Evolutionary conservation across 1,140 invertebrate species (phyloP).

Genomic region (Drosophila tristis): DNA sequence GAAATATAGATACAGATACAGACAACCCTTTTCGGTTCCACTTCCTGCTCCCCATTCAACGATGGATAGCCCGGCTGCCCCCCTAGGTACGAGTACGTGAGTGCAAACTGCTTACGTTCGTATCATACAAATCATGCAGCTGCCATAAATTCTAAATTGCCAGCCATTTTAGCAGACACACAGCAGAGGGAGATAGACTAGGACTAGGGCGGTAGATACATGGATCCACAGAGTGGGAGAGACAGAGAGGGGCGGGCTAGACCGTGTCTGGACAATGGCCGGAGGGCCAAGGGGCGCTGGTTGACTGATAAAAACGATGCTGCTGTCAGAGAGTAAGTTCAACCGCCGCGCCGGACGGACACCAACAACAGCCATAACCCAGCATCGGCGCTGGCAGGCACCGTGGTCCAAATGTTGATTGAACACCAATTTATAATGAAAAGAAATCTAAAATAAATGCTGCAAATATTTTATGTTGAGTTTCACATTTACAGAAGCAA

Average conservation of each 20-base stretch:
- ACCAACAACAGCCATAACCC: slow-evolving; percentile 18
- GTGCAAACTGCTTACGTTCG: slow-evolving; percentile 79
- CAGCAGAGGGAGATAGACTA: slow-evolving; percentile 23
- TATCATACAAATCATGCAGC: slow-evolving; percentile 83
- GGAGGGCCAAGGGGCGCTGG: slow-evolving; percentile 44
- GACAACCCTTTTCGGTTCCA: slow-evolving; percentile 49
- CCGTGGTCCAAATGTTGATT: slow-evolving; percentile 10
- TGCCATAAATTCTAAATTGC: slow-evolving; percentile 83
- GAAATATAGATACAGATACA: slow-evolving; percentile 36
- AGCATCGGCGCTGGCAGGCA: slow-evolving; percentile 7
- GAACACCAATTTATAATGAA: too few relatives aligned
- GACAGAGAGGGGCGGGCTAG: slow-evolving; percentile 9
- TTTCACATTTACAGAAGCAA: too few relatives aligned
- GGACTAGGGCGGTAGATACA: too few relatives aligned
- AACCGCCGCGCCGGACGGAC: slow-evolving; percentile 21
- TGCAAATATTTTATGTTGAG: too few relatives aligned
- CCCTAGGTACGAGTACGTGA: slow-evolving; percentile 56
- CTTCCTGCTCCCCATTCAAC: slow-evolving; percentile 18
- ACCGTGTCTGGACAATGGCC: slow-evolving; percentile 40
- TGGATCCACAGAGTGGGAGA: not conserved
- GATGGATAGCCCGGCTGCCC: slow-evolving; percentile 26
- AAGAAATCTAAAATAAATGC: too few relatives aligned
- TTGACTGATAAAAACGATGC: slow-evolving; percentile 76
- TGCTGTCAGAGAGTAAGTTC: slow-evolving; percentile 54
- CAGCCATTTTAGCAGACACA: slow-evolving; percentile 69